Conservation (phyloP, 2,888 invertebrate species). For the Orthosia incerta region DNA sequence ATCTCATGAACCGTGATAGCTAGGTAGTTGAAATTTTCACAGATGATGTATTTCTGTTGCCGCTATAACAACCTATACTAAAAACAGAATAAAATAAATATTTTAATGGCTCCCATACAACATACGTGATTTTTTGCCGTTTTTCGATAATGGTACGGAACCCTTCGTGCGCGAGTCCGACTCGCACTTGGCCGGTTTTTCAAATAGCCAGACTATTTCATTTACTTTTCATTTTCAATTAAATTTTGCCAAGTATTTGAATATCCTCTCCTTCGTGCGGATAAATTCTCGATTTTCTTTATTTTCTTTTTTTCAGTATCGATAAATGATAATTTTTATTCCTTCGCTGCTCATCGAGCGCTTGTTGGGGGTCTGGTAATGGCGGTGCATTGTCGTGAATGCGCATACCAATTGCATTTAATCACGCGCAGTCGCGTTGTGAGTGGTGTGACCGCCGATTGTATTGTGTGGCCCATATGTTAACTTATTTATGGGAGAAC, state of each 20-base stretch:
- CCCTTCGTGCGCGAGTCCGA: no score
- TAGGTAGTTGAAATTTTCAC: no score
- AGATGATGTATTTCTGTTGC: no score
- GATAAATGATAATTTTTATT: slow-evolving; percentile 31
- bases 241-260: neutral
- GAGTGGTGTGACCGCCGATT: slow-evolving; percentile 45
- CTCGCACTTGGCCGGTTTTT: no score
- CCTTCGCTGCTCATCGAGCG: slow-evolving; percentile 41
- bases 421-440: slow-evolving; percentile 59
- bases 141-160: no score
- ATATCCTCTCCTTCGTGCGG: neutral
- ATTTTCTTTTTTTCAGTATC: neutral
- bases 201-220: no score
- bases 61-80: no score
- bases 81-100: no score
- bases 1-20: no score
- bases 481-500: slow-evolving; percentile 25
- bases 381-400: slow-evolving; percentile 58
- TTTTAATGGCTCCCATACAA: no score
- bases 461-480: slow-evolving; percentile 46
- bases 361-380: slow-evolving; percentile 60
- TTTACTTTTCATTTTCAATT: neutral
- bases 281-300: no score
- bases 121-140: no score
- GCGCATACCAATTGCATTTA: slow-evolving; percentile 65